These are phyloP conservation scores for Alcedo quadribrachys DNA, from an alignment of 2,797 vertebrate species.

Conservation along the genomic window DNA sequence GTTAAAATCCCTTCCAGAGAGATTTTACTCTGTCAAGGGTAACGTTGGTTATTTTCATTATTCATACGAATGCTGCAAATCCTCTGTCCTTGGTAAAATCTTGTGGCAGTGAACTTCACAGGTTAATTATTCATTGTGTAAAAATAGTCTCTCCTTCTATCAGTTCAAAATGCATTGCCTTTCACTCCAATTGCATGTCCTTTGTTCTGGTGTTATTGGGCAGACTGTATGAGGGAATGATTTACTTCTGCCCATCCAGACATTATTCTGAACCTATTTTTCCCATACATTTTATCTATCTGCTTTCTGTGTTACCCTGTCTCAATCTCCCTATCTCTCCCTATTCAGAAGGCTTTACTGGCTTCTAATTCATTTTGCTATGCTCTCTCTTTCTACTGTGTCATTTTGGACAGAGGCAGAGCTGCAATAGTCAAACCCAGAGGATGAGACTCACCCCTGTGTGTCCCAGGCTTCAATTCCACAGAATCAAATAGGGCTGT, in stretches of 20 bases:
- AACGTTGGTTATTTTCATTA: slow-evolving; percentile 29
- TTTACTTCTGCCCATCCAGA: neutral
- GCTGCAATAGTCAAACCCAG: neutral
- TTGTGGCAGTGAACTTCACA: slow-evolving; percentile 1
- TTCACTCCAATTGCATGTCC: slow-evolving; percentile 7
- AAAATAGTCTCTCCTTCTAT: slow-evolving; percentile 46
- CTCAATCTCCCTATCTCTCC: neutral
- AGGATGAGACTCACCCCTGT: neutral
- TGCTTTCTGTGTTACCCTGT: neutral
- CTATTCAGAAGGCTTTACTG: neutral
- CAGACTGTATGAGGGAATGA: neutral
- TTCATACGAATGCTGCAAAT: slow-evolving; percentile 34
- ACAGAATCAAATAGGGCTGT: neutral
- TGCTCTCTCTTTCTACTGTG: neutral
- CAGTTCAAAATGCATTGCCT: slow-evolving; percentile 20
- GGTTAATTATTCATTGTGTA: slow-evolving; percentile 61
- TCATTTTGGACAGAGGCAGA: neutral
- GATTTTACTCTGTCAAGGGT: slow-evolving; percentile 36
- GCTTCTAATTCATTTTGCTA: neutral
- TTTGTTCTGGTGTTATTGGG: neutral
- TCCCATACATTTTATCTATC: neutral
- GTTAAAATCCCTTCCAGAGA: slow-evolving; percentile 32
- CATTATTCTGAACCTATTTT: slow-evolving; percentile 9
- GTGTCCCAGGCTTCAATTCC: neutral
- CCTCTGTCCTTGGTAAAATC: neutral